These are phyloP conservation scores for Babylonia areolata DNA, from an alignment of 1,140 invertebrate genomes.

Conservation along the genomic window DNA sequence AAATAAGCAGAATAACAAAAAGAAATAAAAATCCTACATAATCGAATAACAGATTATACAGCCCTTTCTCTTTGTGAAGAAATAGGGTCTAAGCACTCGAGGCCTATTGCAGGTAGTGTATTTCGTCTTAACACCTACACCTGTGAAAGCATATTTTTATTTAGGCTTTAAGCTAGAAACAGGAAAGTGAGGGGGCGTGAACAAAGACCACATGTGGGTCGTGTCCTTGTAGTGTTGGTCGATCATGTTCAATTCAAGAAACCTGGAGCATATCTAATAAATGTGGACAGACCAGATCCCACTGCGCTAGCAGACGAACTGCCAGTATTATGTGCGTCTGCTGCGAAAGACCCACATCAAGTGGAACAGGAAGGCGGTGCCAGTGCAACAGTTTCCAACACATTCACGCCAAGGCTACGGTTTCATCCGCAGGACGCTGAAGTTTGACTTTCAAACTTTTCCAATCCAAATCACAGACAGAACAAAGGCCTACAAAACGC, in stretches of 20 bases:
- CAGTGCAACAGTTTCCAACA: conserved; percentile 25
- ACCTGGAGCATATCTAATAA: too few species aligned
- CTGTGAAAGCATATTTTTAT: too few species aligned
- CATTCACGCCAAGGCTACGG: neutral
- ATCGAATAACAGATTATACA: too few species aligned
- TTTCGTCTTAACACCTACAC: too few species aligned
- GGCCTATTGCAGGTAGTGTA: too few species aligned
- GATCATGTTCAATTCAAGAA: too few species aligned
- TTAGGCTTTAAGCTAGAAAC: neutral
- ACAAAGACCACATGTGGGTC: too few species aligned
- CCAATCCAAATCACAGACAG: neutral
- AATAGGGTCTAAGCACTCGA: too few species aligned
- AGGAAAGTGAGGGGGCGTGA: conserved; percentile 20
- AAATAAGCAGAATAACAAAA: too few species aligned
- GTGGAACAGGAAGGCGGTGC: conserved; percentile 30
- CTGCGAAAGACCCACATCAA: neutral
- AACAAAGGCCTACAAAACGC: neutral
- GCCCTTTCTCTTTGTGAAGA: too few species aligned
- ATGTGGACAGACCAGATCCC: too few species aligned
- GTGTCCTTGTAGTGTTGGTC: neutral
- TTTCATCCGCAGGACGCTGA: neutral
- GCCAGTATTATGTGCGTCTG: neutral
- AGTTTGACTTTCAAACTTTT: conserved; percentile 27
- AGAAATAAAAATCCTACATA: too few species aligned
- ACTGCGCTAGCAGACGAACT: neutral